phyloP scores from a whole-genome alignment of 2,797 vertebrate species.

The Semaprochilodus insignis region DNA sequence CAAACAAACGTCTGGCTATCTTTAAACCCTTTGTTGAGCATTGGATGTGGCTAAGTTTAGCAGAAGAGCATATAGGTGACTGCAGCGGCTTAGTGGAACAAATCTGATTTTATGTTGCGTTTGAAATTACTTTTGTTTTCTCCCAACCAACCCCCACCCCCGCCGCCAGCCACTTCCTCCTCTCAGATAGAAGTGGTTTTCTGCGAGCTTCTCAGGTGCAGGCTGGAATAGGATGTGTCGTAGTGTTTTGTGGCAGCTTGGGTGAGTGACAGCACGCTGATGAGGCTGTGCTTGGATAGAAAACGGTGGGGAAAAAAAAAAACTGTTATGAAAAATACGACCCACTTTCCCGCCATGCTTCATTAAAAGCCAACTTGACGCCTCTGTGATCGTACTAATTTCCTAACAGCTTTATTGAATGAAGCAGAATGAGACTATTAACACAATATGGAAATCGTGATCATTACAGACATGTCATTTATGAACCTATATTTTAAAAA shows the following conservation, averaged over 20 bases:
- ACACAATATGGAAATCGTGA: constrained; percentile 83
- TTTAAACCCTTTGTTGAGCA: not conserved
- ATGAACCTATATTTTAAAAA: constrained; percentile 68
- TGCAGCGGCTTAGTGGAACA: not conserved
- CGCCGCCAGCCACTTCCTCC: too few species aligned
- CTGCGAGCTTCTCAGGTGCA: not conserved
- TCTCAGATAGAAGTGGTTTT: constrained; percentile 5
- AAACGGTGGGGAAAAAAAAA: not conserved
- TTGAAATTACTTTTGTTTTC: not conserved
- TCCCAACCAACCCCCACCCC: too few species aligned
- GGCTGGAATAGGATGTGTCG: constrained; percentile 28
- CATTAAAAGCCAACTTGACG: constrained; percentile 73
- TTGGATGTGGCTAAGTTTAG: not conserved
- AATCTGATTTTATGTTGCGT: not conserved
- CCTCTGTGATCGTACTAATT: constrained; percentile 79
- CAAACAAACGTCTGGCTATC: not conserved
- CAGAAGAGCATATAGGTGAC: not conserved
- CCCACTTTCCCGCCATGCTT: constrained; percentile 70
- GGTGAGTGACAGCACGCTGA: constrained; percentile 58
- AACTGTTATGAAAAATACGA: constrained; percentile 52
- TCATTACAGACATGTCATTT: constrained; percentile 80
- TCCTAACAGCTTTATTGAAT: constrained; percentile 86
- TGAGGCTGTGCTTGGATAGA: constrained; percentile 48
- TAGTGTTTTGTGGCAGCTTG: constrained; percentile 40
- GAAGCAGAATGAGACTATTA: constrained; percentile 83